Conservation (phyloP, 2,113 vertebrate species). For the Cyprinodon tularosa region DNA sequence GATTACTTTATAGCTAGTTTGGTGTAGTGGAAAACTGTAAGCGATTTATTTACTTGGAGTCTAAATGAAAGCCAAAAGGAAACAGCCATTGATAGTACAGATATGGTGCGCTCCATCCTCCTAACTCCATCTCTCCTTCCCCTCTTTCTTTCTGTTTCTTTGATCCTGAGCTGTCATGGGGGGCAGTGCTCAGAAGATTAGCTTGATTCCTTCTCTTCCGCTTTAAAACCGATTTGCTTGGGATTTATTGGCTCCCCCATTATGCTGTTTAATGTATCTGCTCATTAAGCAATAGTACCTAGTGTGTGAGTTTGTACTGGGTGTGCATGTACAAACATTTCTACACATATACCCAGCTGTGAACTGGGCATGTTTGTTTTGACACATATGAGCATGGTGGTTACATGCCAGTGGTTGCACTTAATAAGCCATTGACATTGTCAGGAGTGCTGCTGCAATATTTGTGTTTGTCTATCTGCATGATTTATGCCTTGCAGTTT, state of each 20-base stretch:
- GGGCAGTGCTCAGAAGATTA: slow-evolving; percentile 56
- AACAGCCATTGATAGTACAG: slow-evolving; percentile 42
- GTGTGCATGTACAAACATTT: neutral
- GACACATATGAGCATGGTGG: slow-evolving; percentile 23
- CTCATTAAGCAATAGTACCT: slow-evolving; percentile 60
- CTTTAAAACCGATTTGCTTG: slow-evolving; percentile 44
- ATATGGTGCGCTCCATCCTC: slow-evolving; percentile 22
- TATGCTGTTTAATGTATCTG: slow-evolving; percentile 60
- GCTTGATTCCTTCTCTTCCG: slow-evolving; percentile 24
- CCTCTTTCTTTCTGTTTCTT: neutral
- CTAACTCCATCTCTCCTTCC: neutral
- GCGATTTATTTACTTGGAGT: slow-evolving; percentile 49
- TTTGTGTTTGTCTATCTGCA: slow-evolving; percentile 10
- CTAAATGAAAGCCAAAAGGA: slow-evolving; percentile 42
- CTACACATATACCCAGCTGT: slow-evolving; percentile 3
- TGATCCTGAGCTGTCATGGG: slow-evolving; percentile 50
- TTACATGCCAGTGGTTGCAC: slow-evolving; percentile 11
- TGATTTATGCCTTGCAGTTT: slow-evolving; percentile 33
- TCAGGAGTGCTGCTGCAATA: neutral
- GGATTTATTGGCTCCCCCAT: slow-evolving; percentile 59
- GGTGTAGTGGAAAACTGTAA: slow-evolving; percentile 58
- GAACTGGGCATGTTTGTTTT: slow-evolving; percentile 3
- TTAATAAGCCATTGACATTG: slow-evolving; percentile 36
- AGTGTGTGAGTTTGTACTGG: slow-evolving; percentile 20
- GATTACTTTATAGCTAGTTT: slow-evolving; percentile 61